Conservation (phyloP, 2,797 vertebrate genomes). For the Ceryle rudis region DNA sequence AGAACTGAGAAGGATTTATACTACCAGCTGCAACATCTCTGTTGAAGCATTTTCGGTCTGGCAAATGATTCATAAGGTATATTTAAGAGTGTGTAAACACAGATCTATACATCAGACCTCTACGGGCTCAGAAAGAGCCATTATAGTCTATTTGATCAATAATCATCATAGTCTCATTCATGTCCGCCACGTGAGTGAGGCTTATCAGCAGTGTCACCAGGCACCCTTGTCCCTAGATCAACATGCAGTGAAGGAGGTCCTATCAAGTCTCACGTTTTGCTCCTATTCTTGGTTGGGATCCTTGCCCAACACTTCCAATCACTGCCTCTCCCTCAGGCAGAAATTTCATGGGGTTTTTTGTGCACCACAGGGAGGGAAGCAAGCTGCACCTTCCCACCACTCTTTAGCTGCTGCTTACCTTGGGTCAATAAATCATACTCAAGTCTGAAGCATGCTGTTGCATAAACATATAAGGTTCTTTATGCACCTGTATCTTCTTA, state of each 20-base stretch:
- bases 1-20: constrained; percentile 23
- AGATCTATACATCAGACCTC: neutral
- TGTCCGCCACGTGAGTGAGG: neutral
- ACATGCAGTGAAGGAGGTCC: neutral
- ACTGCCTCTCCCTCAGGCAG: neutral
- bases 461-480: neutral
- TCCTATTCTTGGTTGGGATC: neutral
- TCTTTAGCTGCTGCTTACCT: accelerated
- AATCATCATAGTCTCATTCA: neutral
- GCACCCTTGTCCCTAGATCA: neutral
- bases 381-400: neutral
- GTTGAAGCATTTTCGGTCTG: constrained; percentile 9
- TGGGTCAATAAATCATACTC: neutral
- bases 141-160: constrained; percentile 9
- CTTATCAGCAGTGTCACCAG: neutral
- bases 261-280: neutral
- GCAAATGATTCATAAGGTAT: neutral
- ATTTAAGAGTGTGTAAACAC: constrained; percentile 22
- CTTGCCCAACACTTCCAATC: neutral
- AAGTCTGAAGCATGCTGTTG: neutral
- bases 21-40: neutral
- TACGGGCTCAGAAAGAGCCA: neutral
- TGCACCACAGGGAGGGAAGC: neutral
- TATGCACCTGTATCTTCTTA: neutral
- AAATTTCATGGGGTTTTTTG: neutral